Base-by-base conservation (phyloP, 92 coral and sea anemone species). In the Epizoanthus stellaris region DNA sequence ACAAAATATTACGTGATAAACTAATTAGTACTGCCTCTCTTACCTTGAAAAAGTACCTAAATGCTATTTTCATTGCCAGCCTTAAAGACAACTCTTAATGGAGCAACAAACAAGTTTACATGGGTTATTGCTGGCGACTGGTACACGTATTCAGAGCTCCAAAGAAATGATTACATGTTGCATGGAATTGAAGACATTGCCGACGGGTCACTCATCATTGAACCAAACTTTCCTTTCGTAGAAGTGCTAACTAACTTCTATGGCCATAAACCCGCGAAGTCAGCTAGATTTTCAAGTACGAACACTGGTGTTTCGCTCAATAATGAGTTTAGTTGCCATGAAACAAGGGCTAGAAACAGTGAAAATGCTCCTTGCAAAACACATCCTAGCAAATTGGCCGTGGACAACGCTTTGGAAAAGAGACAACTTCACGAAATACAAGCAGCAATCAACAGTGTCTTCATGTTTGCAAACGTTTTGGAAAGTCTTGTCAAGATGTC, bases 71-170 rank as follows among this genome's bases (percentile, higher is more conserved):
- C 7, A 34, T 5, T 77, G 39, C 36, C 70, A 77, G 82, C 82
- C n/a, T 57, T 77, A 2, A 77, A 61, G 49, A 17, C 70, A 30
- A 14, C 62, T 17, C 69, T 40, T n/a, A 0, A 60, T 19, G 47
- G 39, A 1, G 54, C 17, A 39, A 19, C 11, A 61, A 77, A 43
- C 39, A 80, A 70, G 4, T 89, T 87, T 61, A 88, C 85, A 2
- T 94, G 98, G 98, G 67, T 94, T 23, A 67, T 85, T 25, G 81
- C 90, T 15, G 86, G 80, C 12, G 90, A 91, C 11, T 77, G 82
- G 73, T 38, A 34, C 34, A 36, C 9, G 23, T 38, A 17, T 68
- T 68, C 73, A 0, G 73, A 68, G 39, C 54, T 42, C 7, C 11
- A 9, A 9, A 57, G 62, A 34, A 85, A 66, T 25, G 6, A 72